Evolutionary conservation across 2,888 invertebrate species (phyloP).

Genomic region (Phorcus lineatus): DNA sequence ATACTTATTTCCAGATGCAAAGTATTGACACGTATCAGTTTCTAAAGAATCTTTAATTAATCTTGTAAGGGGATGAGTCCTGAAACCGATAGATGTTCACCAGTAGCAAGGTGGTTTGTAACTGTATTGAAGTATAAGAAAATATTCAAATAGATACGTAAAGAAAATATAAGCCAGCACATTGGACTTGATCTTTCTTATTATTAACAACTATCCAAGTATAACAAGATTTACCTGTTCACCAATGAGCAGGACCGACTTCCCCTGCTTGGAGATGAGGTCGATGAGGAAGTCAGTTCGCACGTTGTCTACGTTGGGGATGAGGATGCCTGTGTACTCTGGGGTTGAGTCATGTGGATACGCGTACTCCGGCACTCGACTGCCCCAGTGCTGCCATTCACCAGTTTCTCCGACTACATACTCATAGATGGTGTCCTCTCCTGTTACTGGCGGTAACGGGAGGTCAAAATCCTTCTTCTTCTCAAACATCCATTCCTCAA

Average conservation of each 20-base stretch:
- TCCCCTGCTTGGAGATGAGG: conserved; percentile 74
- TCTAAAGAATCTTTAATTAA: too few relatives aligned
- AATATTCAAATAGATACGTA: too few relatives aligned
- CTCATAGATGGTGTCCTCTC: conserved; percentile 75
- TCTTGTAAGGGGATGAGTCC: too few relatives aligned
- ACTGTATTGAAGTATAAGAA: too few relatives aligned
- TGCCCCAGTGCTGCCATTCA: conserved; percentile 91
- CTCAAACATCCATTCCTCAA: conserved; percentile 68
- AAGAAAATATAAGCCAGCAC: too few relatives aligned
- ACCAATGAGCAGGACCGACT: conserved; percentile 75
- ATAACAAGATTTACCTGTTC: conserved; percentile 69
- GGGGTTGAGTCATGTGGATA: conserved; percentile 72
- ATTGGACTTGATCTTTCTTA: too few relatives aligned
- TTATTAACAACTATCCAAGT: too few relatives aligned
- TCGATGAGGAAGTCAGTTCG: conserved; percentile 75
- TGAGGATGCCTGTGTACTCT: conserved; percentile 74
- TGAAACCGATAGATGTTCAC: too few relatives aligned
- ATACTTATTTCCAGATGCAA: too few relatives aligned
- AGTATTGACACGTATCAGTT: too few relatives aligned
- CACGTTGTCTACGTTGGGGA: conserved; percentile 76
- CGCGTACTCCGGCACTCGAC: conserved; percentile 78
- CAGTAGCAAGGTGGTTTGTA: too few relatives aligned
- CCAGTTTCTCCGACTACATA: conserved; percentile 73
- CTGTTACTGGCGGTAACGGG: conserved; percentile 66
- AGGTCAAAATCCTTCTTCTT: conserved; percentile 54